phyloP scores from a whole-genome alignment of 2,113 vertebrate species.

The Irena cyanogastra region DNA sequence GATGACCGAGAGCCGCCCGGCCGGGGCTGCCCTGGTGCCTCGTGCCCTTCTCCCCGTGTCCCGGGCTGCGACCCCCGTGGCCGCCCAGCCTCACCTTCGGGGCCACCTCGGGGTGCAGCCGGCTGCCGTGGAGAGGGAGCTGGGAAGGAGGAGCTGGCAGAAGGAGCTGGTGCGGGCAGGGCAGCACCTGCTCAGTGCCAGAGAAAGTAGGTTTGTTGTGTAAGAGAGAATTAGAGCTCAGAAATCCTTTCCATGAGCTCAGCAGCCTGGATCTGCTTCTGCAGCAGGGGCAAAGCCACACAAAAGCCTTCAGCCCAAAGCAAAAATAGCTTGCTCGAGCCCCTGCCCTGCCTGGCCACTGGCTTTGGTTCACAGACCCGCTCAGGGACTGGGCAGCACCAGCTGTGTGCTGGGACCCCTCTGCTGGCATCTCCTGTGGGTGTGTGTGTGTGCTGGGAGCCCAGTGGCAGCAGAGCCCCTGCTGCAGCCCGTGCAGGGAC shows the following conservation, averaged over 20 bases:
- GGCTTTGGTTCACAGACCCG: not conserved
- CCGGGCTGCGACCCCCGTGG: not conserved
- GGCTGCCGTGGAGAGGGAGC: fast-evolving
- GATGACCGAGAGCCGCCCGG: no score
- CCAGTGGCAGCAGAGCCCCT: not conserved
- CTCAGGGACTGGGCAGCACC: not conserved
- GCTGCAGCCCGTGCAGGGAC: not conserved
- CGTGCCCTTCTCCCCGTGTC: fast-evolving
- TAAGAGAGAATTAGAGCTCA: conserved; percentile 6
- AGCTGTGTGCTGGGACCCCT: not conserved
- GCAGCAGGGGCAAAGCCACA: not conserved
- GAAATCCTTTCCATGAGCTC: conserved; percentile 11
- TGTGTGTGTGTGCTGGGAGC: not conserved
- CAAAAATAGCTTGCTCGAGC: not conserved
- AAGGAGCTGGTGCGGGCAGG: fast-evolving
- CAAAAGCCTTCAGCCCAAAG: not conserved
- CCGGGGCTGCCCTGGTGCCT: not conserved
- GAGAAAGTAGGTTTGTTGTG: not conserved
- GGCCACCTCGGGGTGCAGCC: fast-evolving
- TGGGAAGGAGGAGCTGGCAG: not conserved
- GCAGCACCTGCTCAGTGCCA: not conserved
- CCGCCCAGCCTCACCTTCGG: not conserved
- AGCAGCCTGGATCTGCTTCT: conserved; percentile 6
- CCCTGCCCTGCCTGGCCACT: not conserved
- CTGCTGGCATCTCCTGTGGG: not conserved